A percentile compares a stretch with the other conserved stretches of the same genome.
Evolutionary conservation across 2,113 vertebrate genomes (phyloP).

Genomic region (Bubo bubo): DNA sequence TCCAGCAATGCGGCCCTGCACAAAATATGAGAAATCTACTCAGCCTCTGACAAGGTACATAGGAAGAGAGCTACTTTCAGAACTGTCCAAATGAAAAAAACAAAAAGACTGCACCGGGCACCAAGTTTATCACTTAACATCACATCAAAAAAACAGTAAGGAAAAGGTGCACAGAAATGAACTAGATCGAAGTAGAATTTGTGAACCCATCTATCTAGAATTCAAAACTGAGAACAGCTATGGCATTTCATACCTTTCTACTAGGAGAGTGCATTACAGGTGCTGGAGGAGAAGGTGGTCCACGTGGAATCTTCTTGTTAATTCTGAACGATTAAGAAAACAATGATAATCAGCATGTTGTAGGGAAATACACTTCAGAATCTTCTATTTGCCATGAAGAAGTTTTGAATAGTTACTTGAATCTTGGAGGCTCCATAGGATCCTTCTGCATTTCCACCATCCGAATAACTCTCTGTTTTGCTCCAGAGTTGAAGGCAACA

Average conservation of each 20-base stretch:
- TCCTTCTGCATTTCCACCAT: constrained; percentile 99
- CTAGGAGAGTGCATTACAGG: constrained; percentile 99
- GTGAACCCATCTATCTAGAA: not conserved
- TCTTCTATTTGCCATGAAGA: not conserved
- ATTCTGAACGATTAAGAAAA: constrained; percentile 80
- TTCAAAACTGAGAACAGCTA: not conserved
- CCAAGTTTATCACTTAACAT: not conserved
- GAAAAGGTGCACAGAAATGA: not conserved
- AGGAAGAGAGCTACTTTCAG: not conserved
- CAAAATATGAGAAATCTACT: not conserved
- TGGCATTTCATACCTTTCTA: constrained; percentile 84
- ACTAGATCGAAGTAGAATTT: not conserved
- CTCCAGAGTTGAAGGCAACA: constrained; percentile 97
- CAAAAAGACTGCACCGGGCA: not conserved
- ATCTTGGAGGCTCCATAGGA: constrained; percentile 96
- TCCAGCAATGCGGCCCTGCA: not conserved
- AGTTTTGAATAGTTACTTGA: constrained; percentile 83
- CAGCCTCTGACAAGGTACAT: not conserved
- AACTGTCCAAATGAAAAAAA: not conserved
- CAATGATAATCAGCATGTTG: not conserved
- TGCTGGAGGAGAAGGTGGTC: constrained; percentile 94
- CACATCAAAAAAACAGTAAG: not conserved
- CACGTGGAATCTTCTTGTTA: constrained; percentile 98
- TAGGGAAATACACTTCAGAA: not conserved
- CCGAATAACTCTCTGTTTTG: constrained; percentile 96